These are phyloP conservation scores for Haplochromis burtoni DNA, from an alignment of 2,113 vertebrate genomes.

Conservation along the genomic window DNA sequence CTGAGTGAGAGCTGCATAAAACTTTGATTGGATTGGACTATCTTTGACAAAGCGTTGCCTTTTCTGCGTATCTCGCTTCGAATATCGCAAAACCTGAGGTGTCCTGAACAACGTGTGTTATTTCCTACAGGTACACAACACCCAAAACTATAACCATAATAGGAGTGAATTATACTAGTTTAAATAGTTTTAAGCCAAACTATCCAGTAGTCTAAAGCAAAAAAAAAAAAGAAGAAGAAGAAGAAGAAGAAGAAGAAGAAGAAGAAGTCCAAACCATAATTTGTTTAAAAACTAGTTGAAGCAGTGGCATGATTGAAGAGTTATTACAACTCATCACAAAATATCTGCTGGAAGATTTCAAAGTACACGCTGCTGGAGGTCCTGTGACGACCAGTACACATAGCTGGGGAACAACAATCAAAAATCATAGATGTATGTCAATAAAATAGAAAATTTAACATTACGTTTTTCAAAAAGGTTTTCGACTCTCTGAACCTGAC, in stretches of 20 bases:
- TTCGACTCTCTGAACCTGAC: neutral
- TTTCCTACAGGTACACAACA: neutral
- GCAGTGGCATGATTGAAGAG: neutral
- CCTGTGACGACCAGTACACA: neutral
- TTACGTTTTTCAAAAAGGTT: fast-evolving
- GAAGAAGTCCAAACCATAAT: neutral
- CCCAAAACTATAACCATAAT: neutral
- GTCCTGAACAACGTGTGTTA: neutral
- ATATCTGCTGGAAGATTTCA: neutral
- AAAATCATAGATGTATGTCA: fast-evolving
- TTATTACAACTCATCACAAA: neutral
- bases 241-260: neutral
- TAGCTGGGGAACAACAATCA: neutral
- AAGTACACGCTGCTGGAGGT: neutral
- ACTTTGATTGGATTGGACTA: neutral
- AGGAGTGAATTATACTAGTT: neutral
- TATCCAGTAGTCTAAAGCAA: neutral
- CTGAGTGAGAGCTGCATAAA: neutral
- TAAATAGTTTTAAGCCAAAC: neutral
- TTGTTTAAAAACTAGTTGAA: neutral
- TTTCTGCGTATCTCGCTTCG: neutral
- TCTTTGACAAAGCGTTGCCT: neutral
- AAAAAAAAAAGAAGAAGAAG: neutral
- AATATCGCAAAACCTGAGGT: neutral
- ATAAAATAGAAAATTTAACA: neutral